Evolutionary conservation across 2,888 invertebrate genomes (phyloP), one percentile per base, ranked within the genome.

Genomic region (Subacronicta megacephala): DNA sequence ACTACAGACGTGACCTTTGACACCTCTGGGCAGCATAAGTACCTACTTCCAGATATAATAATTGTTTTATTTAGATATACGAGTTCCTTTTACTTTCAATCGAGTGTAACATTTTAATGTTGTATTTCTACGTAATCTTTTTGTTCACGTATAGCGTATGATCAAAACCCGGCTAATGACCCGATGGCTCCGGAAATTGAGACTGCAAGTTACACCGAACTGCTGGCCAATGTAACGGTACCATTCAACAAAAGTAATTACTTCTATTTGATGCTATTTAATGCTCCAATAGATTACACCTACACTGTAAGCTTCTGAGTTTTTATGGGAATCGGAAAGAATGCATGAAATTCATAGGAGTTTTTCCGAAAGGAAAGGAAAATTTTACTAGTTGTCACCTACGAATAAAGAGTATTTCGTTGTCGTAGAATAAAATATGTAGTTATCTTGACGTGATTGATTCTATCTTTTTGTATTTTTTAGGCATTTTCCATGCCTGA

Each of bases 111-210:
- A 10, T 35, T 18, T 20, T 12, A 23, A 35, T 4, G 2, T 13
- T 1, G 29, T n/a, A 26, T 29, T 13, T 36, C 7, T 20, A 26
- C 17, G 31, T n/a, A 38, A 37, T 29, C 31, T 33, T 55, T 54
- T 46, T 41, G 51, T 57, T 50, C 47, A 57, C 2, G 26, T 26
- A 3, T 23, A 23, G 23, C 52, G 49, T 46, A 35, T 53, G 42
- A 64, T 64, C 58, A 63, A 55, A 54, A 62, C 43, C 49, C 51
- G 62, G 70, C 62, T 75, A 62, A 69, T 72, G 75, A 78, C 77
- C 76, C 38, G 42, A 31, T 59, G 55, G 53, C 58, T 62, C 63
- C 68, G 77, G 68, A 72, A 80, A 72, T 68, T 59, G 56, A 49
- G 53, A 60, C 61, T 69, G 62, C 72, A 68, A 63, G 36, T 57